These are phyloP conservation scores for Drosophila yakuba DNA, from an alignment of 1,140 invertebrate species.

Conservation along the genomic window DNA sequence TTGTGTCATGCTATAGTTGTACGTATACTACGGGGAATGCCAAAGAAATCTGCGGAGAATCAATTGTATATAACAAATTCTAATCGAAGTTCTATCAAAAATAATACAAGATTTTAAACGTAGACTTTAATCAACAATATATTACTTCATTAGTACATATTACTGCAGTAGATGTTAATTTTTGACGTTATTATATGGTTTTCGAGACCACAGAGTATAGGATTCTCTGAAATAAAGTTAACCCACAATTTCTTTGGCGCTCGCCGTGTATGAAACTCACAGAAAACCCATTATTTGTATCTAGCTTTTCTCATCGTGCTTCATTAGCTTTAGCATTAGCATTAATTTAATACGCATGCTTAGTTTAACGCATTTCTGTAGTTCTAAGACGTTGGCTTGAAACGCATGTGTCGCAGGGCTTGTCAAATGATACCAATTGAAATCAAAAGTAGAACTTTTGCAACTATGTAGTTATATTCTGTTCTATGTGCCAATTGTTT, in stretches of 20 bases:
- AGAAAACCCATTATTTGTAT: too few relatives aligned
- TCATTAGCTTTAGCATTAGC: constrained; percentile 3
- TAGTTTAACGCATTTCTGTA: constrained; percentile 3
- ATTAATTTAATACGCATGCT: constrained; percentile 9
- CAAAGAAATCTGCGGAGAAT: constrained; percentile 13
- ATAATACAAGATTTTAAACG: too few relatives aligned
- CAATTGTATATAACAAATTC: neutral
- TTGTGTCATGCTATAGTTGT: too few relatives aligned
- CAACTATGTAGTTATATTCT: neutral
- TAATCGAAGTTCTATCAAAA: too few relatives aligned
- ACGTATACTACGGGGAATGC: neutral
- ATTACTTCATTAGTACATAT: too few relatives aligned
- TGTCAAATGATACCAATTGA: constrained; percentile 8
- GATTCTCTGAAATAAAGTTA: too few relatives aligned
- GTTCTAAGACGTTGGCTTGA: neutral
- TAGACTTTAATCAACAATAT: too few relatives aligned
- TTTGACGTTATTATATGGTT: too few relatives aligned
- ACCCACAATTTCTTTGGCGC: too few relatives aligned
- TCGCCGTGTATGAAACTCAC: too few relatives aligned
- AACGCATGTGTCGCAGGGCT: constrained; percentile 9
- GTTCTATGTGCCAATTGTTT: neutral
- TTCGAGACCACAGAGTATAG: too few relatives aligned
- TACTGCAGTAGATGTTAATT: too few relatives aligned
- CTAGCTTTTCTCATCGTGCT: neutral
- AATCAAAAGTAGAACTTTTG: neutral